These are phyloP conservation scores for Glossophaga mutica DNA, from an alignment of 2,797 vertebrate species.

Conservation along the genomic window DNA sequence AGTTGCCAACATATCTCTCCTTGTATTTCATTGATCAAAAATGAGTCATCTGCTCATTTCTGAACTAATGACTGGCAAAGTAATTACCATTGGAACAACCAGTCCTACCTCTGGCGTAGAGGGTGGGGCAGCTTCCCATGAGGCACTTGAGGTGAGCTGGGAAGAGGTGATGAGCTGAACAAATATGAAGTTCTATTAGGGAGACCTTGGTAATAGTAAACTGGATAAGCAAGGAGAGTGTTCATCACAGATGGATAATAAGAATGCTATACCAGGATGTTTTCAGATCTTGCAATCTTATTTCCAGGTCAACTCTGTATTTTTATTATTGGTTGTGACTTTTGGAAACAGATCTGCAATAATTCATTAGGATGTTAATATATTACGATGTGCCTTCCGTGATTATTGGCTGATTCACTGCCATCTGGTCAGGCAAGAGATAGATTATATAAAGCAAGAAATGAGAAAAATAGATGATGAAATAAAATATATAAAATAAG, in stretches of 20 bases:
- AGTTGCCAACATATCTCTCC: not conserved
- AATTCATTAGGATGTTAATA: conserved; percentile 79
- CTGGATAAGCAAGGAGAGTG: not conserved
- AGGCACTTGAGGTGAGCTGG: not conserved
- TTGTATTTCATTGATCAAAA: not conserved
- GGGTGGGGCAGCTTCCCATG: not conserved
- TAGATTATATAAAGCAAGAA: conserved; percentile 61
- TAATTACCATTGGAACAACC: not conserved
- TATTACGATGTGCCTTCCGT: conserved; percentile 71
- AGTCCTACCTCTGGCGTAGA: not conserved
- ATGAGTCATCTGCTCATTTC: not conserved
- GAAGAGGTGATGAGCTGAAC: not conserved
- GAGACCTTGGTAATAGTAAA: not conserved
- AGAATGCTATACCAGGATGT: not conserved
- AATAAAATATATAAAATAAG: conserved; percentile 46
- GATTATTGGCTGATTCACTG: conserved; percentile 76
- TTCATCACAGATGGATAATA: not conserved
- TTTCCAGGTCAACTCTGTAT: conserved; percentile 58
- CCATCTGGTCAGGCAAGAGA: conserved; percentile 75
- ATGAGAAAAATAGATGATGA: conserved; percentile 29
- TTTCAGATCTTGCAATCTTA: conserved; percentile 40
- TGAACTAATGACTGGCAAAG: not conserved
- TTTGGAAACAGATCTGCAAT: conserved; percentile 72
- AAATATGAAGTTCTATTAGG: not conserved
- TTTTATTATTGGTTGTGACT: conserved; percentile 70